Percentiles rank a stretch among this genome's conserved stretches.
phyloP scores from a whole-genome alignment of 2,888 invertebrate genomes.

The Leptopilina syphax region DNA sequence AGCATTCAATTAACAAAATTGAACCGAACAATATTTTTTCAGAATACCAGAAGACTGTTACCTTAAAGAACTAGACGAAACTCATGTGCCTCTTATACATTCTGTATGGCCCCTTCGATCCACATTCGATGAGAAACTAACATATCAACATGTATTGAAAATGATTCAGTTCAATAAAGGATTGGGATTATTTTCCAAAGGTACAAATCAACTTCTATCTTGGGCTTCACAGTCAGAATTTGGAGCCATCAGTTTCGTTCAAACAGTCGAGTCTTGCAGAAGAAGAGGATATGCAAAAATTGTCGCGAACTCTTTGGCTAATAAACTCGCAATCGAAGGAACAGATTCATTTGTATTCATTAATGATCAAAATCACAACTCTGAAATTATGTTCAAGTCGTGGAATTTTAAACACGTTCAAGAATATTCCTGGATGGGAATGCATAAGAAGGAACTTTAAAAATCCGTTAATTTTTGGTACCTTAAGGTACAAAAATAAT shows the following conservation, averaged over 20 bases:
- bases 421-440: not conserved
- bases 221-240: constrained; percentile 67
- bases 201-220: constrained; percentile 68
- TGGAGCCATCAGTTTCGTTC: not conserved
- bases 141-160: constrained; percentile 59
- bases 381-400: not conserved
- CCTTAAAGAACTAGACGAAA: constrained; percentile 63
- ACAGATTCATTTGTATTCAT: not conserved
- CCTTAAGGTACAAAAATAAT: not conserved
- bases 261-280: not conserved
- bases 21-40: not conserved
- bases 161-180: constrained; percentile 72
- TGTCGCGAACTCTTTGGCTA: not conserved
- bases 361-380: not conserved
- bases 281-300: constrained; percentile 11
- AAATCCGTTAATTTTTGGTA: not conserved
- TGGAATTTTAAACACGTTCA: not conserved
- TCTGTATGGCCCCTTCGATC: constrained; percentile 69
- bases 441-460: not conserved
- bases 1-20: too few species aligned
- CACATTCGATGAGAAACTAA: constrained; percentile 35
- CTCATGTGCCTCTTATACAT: constrained; percentile 67
- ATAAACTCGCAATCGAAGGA: not conserved
- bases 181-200: constrained; percentile 72
- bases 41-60: constrained; percentile 71